A percentile compares a stretch with the other conserved stretches of the same genome.
Conservation (phyloP, 2,113 vertebrate genomes). For the Bothrops jararaca region DNA sequence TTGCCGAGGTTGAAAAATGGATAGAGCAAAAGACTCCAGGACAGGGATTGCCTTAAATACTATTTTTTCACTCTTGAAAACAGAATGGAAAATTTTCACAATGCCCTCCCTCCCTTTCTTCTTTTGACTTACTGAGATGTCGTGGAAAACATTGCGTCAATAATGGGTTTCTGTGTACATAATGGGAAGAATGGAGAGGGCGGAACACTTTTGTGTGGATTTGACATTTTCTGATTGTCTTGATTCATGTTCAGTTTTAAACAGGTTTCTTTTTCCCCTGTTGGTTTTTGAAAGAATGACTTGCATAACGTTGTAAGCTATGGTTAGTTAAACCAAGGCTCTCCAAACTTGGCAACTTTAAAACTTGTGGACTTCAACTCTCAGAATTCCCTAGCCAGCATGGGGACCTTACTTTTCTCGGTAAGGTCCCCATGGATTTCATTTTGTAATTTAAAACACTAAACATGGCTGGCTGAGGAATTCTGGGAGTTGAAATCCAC, state of each 20-base stretch:
- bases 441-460: no score
- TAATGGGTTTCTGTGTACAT: constrained; percentile 30
- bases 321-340: no score
- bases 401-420: no score
- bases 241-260: not conserved
- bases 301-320: not conserved
- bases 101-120: constrained; percentile 37
- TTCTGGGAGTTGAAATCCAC: no score
- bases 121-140: constrained; percentile 28
- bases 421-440: no score
- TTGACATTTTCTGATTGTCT: not conserved
- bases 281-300: not conserved
- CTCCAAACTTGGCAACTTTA: no score
- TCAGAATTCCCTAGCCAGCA: no score
- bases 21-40: no score
- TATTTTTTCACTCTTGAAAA: constrained; percentile 17
- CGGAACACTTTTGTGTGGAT: not conserved
- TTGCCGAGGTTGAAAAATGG: no score
- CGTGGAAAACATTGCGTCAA: constrained; percentile 50
- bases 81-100: constrained; percentile 48
- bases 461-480: no score
- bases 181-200: not conserved
- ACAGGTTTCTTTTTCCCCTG: not conserved
- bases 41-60: not conserved
- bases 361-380: no score